Conservation (phyloP, 2,888 invertebrate species). For the Coronaproctus castanopsis region DNA sequence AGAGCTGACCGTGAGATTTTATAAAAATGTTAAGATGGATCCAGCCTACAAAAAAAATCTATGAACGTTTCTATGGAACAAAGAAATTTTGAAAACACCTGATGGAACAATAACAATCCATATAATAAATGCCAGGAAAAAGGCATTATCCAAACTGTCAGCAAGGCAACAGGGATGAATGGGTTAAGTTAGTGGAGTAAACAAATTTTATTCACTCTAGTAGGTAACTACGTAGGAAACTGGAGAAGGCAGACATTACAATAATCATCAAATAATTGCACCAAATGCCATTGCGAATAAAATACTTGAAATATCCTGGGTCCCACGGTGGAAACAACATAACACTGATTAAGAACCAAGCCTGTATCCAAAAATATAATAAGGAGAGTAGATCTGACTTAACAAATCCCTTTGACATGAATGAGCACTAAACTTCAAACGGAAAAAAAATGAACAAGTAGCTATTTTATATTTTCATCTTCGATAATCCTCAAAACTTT, state of each 20-base stretch:
- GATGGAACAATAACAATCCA: no score
- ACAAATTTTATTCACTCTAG: no score
- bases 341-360: not conserved
- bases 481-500: not conserved
- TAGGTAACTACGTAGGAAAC: not conserved
- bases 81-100: no score
- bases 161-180: no score
- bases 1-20: no score
- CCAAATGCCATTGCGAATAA: not conserved
- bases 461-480: not conserved
- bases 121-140: not conserved
- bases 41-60: no score
- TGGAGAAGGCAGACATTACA: not conserved
- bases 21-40: no score
- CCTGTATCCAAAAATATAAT: not conserved
- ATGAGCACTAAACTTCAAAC: not conserved
- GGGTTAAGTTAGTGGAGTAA: no score
- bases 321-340: not conserved
- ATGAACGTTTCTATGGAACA: no score
- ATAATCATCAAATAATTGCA: not conserved
- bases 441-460: not conserved
- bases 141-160: not conserved
- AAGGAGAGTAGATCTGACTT: not conserved
- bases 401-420: not conserved
- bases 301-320: not conserved